Percentiles rank a stretch among this genome's conserved stretches.
Evolutionary conservation across 1,140 invertebrate genomes (phyloP).

Genomic region (Sarcophaga peregrina): DNA sequence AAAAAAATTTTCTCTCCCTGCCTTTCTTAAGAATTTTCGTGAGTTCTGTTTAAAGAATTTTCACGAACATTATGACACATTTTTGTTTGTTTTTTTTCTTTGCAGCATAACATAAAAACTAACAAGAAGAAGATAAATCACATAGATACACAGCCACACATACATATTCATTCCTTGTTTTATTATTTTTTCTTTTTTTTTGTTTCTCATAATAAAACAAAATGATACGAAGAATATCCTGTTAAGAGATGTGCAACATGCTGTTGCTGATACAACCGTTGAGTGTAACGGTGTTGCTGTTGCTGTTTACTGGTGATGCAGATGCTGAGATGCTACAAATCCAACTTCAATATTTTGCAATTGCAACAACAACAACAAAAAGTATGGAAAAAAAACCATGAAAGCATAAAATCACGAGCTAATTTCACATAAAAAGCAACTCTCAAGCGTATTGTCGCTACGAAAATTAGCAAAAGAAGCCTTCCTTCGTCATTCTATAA

Average conservation of each 20-base stretch:
- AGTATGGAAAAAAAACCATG: background rate
- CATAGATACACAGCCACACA: background rate
- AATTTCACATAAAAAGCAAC: conserved; percentile 23
- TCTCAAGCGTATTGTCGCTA: conserved; percentile 9
- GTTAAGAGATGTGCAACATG: background rate
- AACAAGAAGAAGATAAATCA: background rate
- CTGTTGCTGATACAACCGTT: background rate
- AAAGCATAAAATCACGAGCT: conserved; percentile 21
- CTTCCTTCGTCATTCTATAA: background rate
- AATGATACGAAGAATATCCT: background rate
- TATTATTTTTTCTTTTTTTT: no score
- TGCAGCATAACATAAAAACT: conserved; percentile 3
- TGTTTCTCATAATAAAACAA: no score
- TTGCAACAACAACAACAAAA: background rate
- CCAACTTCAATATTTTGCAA: background rate
- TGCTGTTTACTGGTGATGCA: background rate
- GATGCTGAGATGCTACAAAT: background rate
- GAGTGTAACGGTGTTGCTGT: background rate
- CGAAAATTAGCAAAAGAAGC: conserved; percentile 1
- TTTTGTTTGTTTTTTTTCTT: no score
- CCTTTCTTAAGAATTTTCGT: conserved; percentile 7
- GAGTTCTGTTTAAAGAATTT: background rate
- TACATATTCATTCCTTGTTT: background rate
- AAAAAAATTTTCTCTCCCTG: background rate
- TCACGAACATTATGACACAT: conserved; percentile 20